Base-by-base conservation (phyloP, 1,140 invertebrate species). In the Kradibia gibbosae region DNA sequence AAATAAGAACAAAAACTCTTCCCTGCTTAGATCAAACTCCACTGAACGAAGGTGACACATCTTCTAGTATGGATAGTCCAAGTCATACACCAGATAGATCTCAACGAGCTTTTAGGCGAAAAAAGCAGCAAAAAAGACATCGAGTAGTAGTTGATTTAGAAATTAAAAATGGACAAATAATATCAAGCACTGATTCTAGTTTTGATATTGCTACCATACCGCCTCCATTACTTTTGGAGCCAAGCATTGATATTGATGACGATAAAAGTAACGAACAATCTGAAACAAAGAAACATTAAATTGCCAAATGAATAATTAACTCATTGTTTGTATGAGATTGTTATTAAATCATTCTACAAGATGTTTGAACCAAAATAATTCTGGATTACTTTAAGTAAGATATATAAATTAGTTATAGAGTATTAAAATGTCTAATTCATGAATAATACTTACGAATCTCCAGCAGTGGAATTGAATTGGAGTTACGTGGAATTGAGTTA, bases 121-220 rank as follows among this genome's bases (percentile, higher is more conserved):
- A 89, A 57, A 86, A 90, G 77, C 89, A 90, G 25, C 90, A 90
- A 53, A 88, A 87, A 50, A 86, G 89, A 48, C 91, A 91, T 60
- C 86, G 91, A 10, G 90, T 90, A 0, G 86, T 88, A 0, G 87
- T 91, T 3, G 91, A 92, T 82, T 81, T 91, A 20, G 91, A 92
- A 80, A 86, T 91, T 0, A 91, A 91, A 77, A 89, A 91, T 78
- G 90, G 90, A 17, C 90, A 91, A 28, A 89, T 91, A 42, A 86
- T 91, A 1, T 91, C 91, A 22, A 93, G 93, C 55, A 93, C 93
- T 20, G 93, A 94, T 84, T 93, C 93, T 55, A 94, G 93, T 85
- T 95, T 95, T 85, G 94, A 95, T 84, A 93, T 95, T 0, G 92
- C 94, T 5, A 94, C 92, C 45, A 92, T 95, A 77, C 94, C 94